Evolutionary conservation across 2,113 vertebrate species (phyloP), one percentile per base, ranked within the genome.

Genomic region (Oncorhynchus tshawytscha): DNA sequence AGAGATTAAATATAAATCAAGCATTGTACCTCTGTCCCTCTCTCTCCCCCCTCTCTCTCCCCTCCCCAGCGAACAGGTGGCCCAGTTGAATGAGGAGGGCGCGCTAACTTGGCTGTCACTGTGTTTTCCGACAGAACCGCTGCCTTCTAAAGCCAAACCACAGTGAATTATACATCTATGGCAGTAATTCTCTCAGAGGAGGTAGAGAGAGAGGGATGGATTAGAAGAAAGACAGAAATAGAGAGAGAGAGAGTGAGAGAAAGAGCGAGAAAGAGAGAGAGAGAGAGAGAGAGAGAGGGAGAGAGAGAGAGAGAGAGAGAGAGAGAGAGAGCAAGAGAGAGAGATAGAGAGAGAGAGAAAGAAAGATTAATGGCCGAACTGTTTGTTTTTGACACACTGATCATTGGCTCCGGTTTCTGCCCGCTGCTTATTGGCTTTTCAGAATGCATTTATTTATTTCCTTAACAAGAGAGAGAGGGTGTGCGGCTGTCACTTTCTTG

Each of bases 121-220:
- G 81, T 90, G 90, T 92, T 93, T 93, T 93, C 88, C 88, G 86
- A 91, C 88, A 90, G 90, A 91, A 92, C 87, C 82, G 81, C 88
- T 90, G 89, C 86, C 90, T 91, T 92, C 90, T 91, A 90, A 92
- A 92, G 91, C 92, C 88, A 91, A 89, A 90, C 84, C 82, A 69
- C 86, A 76, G 90, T 93, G 91, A 93, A 93, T 93, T 92, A 93
- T 93, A 93, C 92, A 93, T 93, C 91, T 92, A 92, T 92, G 89
- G 88, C 90, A 87, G 88, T 91, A 88, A 92, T 91, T 91, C 91
- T 90, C 92, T 93, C 91, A 89, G 89, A 90, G 90, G 92, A 89
- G 78, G 73, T 79, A 80, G 67, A 72, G 71, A 74, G 62, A 68
- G 67, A 67, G 25, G 54, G 77, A 70, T 45, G n/a, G 66, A 4